Evolutionary conservation across 2,797 vertebrate species (phyloP).

Genomic region (Hephaestus fuliginosus): DNA sequence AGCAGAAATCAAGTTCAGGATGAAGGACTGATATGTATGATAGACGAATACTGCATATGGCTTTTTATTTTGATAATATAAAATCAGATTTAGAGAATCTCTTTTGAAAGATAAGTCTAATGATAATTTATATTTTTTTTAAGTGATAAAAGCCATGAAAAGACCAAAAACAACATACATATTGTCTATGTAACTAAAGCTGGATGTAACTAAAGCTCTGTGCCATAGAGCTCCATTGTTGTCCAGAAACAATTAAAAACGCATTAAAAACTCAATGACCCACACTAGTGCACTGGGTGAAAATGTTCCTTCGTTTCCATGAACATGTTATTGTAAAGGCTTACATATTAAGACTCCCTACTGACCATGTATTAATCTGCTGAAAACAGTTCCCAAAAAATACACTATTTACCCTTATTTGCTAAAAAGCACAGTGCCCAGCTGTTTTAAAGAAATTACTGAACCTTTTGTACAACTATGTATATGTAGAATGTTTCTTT

Average conservation of each 20-base stretch:
- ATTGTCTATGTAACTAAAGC: neutral
- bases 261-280: neutral
- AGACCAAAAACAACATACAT: neutral
- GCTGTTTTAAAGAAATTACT: neutral
- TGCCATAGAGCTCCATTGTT: neutral
- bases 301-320: neutral
- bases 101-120: neutral
- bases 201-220: neutral
- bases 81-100: neutral
- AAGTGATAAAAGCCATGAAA: neutral
- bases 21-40: slow-evolving; percentile 1
- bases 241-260: neutral
- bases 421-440: neutral
- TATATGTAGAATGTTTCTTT: neutral
- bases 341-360: no score
- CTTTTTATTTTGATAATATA: neutral
- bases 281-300: neutral
- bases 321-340: no score
- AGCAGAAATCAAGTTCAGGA: slow-evolving; percentile 23
- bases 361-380: neutral
- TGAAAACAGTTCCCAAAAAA: neutral
- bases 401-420: neutral
- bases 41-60: neutral
- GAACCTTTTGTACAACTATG: neutral
- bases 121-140: neutral